Evolutionary conservation across 2,888 invertebrate species (phyloP).

Genomic region (Thecocarcelia acutangulata): DNA sequence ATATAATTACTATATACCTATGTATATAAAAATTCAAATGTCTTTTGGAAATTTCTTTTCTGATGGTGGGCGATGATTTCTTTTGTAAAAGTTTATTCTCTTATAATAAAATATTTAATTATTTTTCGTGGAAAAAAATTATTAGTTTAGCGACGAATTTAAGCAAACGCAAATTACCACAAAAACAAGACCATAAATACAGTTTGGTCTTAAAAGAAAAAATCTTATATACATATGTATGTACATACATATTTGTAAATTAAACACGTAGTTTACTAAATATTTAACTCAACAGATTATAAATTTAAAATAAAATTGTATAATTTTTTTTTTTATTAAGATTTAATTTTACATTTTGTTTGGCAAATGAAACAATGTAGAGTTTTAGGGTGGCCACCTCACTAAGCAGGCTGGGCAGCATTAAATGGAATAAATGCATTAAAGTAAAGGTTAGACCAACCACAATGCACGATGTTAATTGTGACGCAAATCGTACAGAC

Average conservation of each 20-base stretch:
- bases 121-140: conserved; percentile 5
- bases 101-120: conserved; percentile 24
- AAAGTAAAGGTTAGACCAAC: too few species aligned
- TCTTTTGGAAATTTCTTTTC: conserved; percentile 29
- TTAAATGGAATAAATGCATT: too few species aligned
- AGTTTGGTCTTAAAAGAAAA: conserved; percentile 7
- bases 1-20: too few species aligned
- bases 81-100: conserved; percentile 21
- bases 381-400: conserved; percentile 19
- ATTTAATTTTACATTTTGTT: too few species aligned
- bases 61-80: conserved; percentile 35
- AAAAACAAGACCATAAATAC: conserved; percentile 24
- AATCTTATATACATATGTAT: too few species aligned
- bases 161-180: conserved; percentile 8
- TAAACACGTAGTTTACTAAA: too few species aligned
- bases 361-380: conserved; percentile 12
- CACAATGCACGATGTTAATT: too few species aligned
- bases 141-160: not conserved
- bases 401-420: too few species aligned
- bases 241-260: too few species aligned
- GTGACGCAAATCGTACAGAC: too few species aligned
- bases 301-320: too few species aligned
- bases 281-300: too few species aligned
- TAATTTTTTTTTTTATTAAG: not conserved
- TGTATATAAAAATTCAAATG: not conserved